Evolutionary conservation across 1,140 invertebrate genomes (phyloP).

Genomic region (Cryptotermes secundus): DNA sequence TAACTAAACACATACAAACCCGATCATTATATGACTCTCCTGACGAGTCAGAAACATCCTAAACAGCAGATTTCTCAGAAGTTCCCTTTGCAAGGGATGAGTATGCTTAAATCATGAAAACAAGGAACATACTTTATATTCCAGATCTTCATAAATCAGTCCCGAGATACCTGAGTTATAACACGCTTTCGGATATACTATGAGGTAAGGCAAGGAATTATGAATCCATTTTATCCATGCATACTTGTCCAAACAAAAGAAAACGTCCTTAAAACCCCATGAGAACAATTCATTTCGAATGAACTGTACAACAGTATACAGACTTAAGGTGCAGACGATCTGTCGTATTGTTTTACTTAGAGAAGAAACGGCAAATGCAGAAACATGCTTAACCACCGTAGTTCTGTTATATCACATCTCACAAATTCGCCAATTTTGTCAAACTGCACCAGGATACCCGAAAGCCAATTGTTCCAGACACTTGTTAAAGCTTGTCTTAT

Average conservation of each 20-base stretch:
- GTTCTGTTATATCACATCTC: too few species aligned
- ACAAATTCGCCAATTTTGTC: too few species aligned
- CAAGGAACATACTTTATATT: neutral
- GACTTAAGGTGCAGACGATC: neutral
- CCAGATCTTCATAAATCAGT: neutral
- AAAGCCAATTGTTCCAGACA: too few species aligned
- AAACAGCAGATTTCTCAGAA: too few species aligned
- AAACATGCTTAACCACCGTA: too few species aligned
- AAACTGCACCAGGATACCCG: too few species aligned
- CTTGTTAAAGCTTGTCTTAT: too few species aligned
- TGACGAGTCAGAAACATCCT: too few species aligned
- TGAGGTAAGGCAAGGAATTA: neutral
- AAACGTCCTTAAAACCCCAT: neutral
- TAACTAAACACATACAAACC: too few species aligned
- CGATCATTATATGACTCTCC: too few species aligned
- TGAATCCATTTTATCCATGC: neutral
- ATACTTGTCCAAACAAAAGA: neutral
- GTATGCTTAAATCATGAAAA: too few species aligned
- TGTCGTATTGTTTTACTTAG: neutral
- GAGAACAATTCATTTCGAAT: neutral
- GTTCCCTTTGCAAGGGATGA: too few species aligned
- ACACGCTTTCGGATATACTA: neutral
- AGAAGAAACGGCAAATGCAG: neutral
- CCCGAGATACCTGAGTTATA: neutral
- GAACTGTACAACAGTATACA: conserved; percentile 3